These are phyloP conservation scores for Thecocarcelia acutangulata DNA, from an alignment of 2,888 invertebrate species.

Conservation along the genomic window DNA sequence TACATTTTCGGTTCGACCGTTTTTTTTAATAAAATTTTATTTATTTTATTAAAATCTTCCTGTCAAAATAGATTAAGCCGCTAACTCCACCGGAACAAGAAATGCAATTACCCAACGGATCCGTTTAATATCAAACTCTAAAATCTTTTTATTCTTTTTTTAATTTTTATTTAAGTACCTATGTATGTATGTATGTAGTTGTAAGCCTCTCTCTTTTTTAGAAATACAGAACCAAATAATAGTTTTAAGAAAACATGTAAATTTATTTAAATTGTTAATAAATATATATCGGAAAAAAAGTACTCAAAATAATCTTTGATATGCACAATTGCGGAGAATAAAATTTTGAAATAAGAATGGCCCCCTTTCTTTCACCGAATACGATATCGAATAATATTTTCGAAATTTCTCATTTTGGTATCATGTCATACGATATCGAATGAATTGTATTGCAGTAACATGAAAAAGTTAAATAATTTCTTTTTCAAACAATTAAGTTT, in stretches of 20 bases:
- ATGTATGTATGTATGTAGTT: slow-evolving; percentile 1
- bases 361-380: no score
- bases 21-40: background rate
- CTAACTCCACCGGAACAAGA: slow-evolving; percentile 61
- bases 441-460: no score
- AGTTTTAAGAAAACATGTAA: slow-evolving; percentile 11
- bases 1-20: background rate
- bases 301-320: background rate
- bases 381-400: no score
- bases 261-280: slow-evolving; percentile 11
- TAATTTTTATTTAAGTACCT: slow-evolving; percentile 36
- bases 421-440: no score
- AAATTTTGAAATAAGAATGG: background rate
- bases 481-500: no score
- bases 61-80: slow-evolving; percentile 62
- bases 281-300: background rate
- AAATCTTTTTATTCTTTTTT: background rate
- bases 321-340: slow-evolving; percentile 3
- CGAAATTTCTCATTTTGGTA: no score
- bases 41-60: slow-evolving; percentile 29
- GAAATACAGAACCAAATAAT: slow-evolving; percentile 18
- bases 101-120: slow-evolving; percentile 56
- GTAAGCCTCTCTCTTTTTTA: slow-evolving; percentile 27
- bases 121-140: slow-evolving; percentile 32
- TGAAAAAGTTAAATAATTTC: no score